A percentile compares a stretch with the other conserved stretches of the same genome.
These are phyloP conservation scores for Cataglyphis cursor DNA, from an alignment of 2,888 invertebrate genomes.

Conservation along the genomic window DNA sequence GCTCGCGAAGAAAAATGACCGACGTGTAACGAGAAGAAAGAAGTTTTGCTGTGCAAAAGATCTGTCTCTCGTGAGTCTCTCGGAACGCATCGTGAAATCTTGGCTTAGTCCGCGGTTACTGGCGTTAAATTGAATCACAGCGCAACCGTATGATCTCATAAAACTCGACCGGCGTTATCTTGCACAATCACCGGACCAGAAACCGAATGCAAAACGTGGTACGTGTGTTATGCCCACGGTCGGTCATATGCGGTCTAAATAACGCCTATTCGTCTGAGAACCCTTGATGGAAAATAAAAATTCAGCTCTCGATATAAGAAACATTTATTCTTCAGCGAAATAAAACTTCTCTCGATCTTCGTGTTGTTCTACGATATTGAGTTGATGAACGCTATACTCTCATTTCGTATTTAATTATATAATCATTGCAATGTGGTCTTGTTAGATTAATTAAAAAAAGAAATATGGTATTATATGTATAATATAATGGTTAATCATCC, in stretches of 20 bases:
- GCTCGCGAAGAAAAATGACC: constrained; percentile 17
- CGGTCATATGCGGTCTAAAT: constrained; percentile 52
- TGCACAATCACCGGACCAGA: constrained; percentile 55
- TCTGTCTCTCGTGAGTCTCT: constrained; percentile 48
- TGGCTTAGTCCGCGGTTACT: constrained; percentile 55
- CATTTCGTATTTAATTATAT: neutral
- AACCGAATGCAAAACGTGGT: constrained; percentile 35
- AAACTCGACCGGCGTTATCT: constrained; percentile 70
- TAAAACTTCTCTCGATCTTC: neutral
- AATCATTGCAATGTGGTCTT: too few relatives aligned
- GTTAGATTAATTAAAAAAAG: neutral
- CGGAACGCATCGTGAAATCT: constrained; percentile 53
- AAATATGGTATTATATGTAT: too few relatives aligned
- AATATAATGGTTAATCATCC: neutral
- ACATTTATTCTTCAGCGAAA: neutral
- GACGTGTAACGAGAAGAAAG: neutral
- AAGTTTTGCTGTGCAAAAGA: neutral
- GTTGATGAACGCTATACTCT: neutral
- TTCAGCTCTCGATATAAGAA: constrained; percentile 3
- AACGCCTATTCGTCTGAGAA: constrained; percentile 55
- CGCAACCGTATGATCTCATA: constrained; percentile 64
- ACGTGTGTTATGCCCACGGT: constrained; percentile 19
- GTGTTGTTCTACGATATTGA: neutral
- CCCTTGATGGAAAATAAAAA: constrained; percentile 11
- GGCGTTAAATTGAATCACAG: constrained; percentile 76